phyloP scores from a whole-genome alignment of 2,888 invertebrate species.

The Sipha maydis region DNA sequence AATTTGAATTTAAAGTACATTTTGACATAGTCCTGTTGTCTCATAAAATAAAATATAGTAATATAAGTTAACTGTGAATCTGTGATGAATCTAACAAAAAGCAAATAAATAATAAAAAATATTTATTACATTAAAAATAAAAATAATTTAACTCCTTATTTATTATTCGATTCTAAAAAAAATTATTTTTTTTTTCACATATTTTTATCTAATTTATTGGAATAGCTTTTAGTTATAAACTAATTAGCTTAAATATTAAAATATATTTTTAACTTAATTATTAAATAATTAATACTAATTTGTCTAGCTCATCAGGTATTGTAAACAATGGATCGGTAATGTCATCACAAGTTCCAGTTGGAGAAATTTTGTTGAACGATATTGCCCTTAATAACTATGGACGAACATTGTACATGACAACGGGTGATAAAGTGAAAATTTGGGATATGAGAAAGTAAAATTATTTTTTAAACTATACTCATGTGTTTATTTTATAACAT shows the following conservation, averaged over 20 bases:
- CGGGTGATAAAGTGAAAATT: constrained; percentile 82
- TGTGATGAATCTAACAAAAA: too few species aligned
- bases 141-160: too few species aligned
- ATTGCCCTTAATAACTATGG: constrained; percentile 75
- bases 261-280: background rate
- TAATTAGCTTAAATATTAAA: background rate
- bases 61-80: too few species aligned
- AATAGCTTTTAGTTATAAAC: too few species aligned
- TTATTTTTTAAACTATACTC: constrained; percentile 21
- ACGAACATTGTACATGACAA: constrained; percentile 79
- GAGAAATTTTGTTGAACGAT: constrained; percentile 77
- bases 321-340: constrained; percentile 70
- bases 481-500: background rate
- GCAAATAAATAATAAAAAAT: too few species aligned
- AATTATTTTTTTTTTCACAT: too few species aligned
- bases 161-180: too few species aligned
- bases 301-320: constrained; percentile 75
- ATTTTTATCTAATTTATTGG: too few species aligned
- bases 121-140: too few species aligned
- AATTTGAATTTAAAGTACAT: too few species aligned
- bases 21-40: too few species aligned
- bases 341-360: constrained; percentile 71
- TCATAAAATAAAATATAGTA: too few species aligned
- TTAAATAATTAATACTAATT: constrained; percentile 24
- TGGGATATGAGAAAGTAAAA: constrained; percentile 81